A percentile compares a stretch with the other conserved stretches of the same genome.
phyloP scores from a whole-genome alignment of 1,140 invertebrate species.

The Euwallacea fornicatus region DNA sequence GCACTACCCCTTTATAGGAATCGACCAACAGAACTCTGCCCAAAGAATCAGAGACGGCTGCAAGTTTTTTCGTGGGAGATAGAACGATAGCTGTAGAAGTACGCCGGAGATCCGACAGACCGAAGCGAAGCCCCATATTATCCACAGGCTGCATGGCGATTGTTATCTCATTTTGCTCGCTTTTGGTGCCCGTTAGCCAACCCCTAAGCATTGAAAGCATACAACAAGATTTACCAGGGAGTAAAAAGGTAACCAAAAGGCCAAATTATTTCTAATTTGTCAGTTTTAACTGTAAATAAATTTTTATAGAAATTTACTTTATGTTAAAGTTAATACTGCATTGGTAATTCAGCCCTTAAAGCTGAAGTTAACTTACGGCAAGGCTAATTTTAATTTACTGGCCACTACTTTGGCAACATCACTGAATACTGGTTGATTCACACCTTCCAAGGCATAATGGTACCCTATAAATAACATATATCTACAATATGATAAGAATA shows the following conservation, averaged over 20 bases:
- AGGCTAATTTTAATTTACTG: slow-evolving; percentile 81
- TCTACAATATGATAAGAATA: neutral
- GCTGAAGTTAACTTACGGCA: slow-evolving; percentile 69
- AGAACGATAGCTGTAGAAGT: slow-evolving; percentile 71
- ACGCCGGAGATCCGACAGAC: slow-evolving; percentile 80
- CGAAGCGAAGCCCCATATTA: slow-evolving; percentile 70
- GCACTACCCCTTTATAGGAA: slow-evolving; percentile 72
- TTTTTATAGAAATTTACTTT: too few species aligned
- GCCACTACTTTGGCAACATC: slow-evolving; percentile 90
- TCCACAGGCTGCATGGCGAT: slow-evolving; percentile 61
- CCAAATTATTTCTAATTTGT: neutral
- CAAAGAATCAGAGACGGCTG: slow-evolving; percentile 81
- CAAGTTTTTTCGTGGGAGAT: slow-evolving; percentile 79
- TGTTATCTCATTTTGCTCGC: slow-evolving; percentile 53
- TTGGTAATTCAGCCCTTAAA: too few species aligned
- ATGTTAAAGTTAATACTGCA: too few species aligned
- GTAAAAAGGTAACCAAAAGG: too few species aligned
- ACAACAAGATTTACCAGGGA: neutral
- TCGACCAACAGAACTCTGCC: slow-evolving; percentile 87
- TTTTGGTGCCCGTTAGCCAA: slow-evolving; percentile 62
- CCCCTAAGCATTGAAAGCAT: slow-evolving; percentile 50
- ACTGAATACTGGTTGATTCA: slow-evolving; percentile 68
- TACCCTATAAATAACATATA: slow-evolving; percentile 71
- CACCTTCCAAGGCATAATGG: slow-evolving; percentile 87
- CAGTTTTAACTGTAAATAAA: neutral